Base-by-base conservation (phyloP, 1,140 invertebrate species). In the Lepidotrigona ventralis region DNA sequence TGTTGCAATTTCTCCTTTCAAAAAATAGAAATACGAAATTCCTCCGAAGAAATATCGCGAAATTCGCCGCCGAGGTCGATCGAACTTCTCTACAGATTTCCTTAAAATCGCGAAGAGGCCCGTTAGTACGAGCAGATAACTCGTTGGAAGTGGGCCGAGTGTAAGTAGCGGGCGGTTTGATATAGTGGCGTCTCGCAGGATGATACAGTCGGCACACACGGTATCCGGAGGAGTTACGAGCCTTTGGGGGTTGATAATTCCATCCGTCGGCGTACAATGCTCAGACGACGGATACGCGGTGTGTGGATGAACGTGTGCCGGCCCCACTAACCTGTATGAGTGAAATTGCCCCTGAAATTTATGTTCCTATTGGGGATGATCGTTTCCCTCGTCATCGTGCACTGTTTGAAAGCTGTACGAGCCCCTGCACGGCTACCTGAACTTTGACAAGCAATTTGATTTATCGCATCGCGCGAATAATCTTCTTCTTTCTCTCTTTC, bases 241-340 rank as follows among this genome's bases (percentile, higher is more conserved):
- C 83, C 91, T 92, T 91, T 81, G 88, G 89, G 91, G 86, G 83
- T 92, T 91, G 90, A 90, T 93, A 92, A 91, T 91, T 90, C 84
- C 84, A 80, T 89, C 87, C 86, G 89, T 89, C 81, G 83, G 87
- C 84, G 88, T 83, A 77, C 86, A 83, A 71, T 81, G 80, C 83
- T 84, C 77, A 54, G 74, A 77, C 77, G 82, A 82, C 79, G 80
- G 85, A 88, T 88, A 81, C 79, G 58, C 12, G 69, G 63, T 72
- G 79, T 86, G 39, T 56, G 71, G 75, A 60, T 66, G 85, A 73
- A 64, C 77, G 73, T 75, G 73, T 60, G 72, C 17, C 39, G 71
- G 23, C 70, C 58, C 64, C 26, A 78, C 64, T 86, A 85, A 81
- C 64, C 79, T 60, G 79, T 70, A 86, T 85, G 87, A 86, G 79